phyloP scores from a whole-genome alignment of 2,797 vertebrate genomes.

The Kryptolebias ocellatus region DNA sequence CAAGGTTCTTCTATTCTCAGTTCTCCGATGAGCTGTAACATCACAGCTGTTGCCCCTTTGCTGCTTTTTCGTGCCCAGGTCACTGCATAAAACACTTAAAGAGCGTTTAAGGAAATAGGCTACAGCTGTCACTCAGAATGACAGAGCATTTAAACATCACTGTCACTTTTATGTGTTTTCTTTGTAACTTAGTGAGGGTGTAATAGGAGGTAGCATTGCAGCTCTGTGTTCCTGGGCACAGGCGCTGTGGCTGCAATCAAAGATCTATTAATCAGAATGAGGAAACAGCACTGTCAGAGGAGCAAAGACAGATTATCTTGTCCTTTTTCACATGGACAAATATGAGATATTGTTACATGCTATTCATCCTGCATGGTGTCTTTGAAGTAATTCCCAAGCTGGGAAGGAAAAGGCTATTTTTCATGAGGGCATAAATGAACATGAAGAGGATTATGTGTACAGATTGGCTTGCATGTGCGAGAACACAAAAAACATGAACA shows the following conservation, averaged over 20 bases:
- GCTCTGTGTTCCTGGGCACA: constrained; percentile 5
- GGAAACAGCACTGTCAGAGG: constrained; percentile 49
- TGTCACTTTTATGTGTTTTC: constrained; percentile 50
- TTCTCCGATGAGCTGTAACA: constrained; percentile 55
- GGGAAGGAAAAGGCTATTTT: constrained; percentile 57
- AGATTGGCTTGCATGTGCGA: constrained; percentile 33
- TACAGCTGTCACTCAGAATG: constrained; percentile 74
- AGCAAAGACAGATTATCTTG: constrained; percentile 71
- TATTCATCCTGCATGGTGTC: constrained; percentile 60
- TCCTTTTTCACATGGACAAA: constrained; percentile 66
- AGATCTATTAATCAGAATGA: constrained; percentile 69
- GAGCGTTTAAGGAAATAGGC: constrained; percentile 59
- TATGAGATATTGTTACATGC: constrained; percentile 76
- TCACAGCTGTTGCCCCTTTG: constrained; percentile 74
- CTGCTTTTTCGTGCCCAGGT: constrained; percentile 61
- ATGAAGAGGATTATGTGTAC: constrained; percentile 48
- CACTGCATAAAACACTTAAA: constrained; percentile 67
- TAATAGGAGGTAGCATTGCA: constrained; percentile 19
- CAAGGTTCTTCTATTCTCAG: constrained; percentile 63
- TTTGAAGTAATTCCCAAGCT: constrained; percentile 66
- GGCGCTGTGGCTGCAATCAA: constrained; percentile 66
- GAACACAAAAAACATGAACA: constrained; percentile 9
- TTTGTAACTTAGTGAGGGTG: constrained; percentile 40
- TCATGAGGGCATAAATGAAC: constrained; percentile 61
- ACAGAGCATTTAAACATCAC: constrained; percentile 41